phyloP scores from a whole-genome alignment of 1,140 invertebrate species.

The Trachelipus rathkii region DNA sequence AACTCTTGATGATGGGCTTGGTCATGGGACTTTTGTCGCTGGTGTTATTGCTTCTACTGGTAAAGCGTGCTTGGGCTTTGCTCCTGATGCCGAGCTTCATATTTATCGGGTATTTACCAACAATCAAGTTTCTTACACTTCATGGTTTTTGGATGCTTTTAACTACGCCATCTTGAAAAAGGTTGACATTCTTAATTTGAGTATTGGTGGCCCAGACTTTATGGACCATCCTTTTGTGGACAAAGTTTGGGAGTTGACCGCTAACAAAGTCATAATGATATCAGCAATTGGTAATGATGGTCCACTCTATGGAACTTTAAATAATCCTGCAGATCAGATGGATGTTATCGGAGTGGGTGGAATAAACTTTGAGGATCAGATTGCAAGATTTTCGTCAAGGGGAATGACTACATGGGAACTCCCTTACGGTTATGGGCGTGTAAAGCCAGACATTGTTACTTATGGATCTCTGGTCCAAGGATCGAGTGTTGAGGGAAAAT shows the following conservation, averaged over 20 bases:
- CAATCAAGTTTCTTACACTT: conserved; percentile 89
- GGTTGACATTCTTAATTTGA: conserved; percentile 90
- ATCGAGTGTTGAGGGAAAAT: conserved; percentile 81
- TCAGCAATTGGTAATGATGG: conserved; percentile 97
- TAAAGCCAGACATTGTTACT: conserved; percentile 95
- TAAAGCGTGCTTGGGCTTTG: conserved; percentile 84
- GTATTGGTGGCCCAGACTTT: conserved; percentile 95
- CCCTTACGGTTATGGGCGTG: conserved; percentile 73
- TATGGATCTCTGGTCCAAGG: conserved; percentile 88
- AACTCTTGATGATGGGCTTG: conserved; percentile 82
- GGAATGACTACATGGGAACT: conserved; percentile 98
- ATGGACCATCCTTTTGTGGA: conserved; percentile 97
- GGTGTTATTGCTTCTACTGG: conserved; percentile 85
- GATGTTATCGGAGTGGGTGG: conserved; percentile 97
- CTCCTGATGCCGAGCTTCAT: conserved; percentile 89
- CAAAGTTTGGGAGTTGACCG: conserved; percentile 96
- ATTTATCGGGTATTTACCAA: conserved; percentile 95
- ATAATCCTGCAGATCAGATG: conserved; percentile 97
- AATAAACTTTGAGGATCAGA: conserved; percentile 94
- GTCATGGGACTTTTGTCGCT: conserved; percentile 95
- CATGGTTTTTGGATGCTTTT: conserved; percentile 97
- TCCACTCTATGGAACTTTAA: conserved; percentile 89
- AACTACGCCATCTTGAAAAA: conserved; percentile 95
- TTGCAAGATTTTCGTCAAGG: conserved; percentile 90
- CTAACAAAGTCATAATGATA: conserved; percentile 92